These are phyloP conservation scores for Scrobipalpa costella DNA, from an alignment of 2,888 invertebrate species.

Conservation along the genomic window DNA sequence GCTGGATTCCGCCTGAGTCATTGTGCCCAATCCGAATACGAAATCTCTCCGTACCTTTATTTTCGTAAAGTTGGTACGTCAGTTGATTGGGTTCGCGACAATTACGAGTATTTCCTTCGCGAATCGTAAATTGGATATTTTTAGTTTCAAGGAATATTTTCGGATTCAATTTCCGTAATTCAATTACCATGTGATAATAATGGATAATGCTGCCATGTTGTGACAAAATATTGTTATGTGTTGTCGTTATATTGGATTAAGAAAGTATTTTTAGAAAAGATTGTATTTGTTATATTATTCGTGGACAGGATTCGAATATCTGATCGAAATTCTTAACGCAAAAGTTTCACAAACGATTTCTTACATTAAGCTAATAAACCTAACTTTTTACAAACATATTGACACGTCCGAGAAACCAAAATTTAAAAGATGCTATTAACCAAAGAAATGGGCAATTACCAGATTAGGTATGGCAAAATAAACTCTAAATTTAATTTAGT, in stretches of 20 bases:
- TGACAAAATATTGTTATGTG: neutral
- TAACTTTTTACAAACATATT: too few species aligned
- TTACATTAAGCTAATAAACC: too few species aligned
- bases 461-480: too few species aligned
- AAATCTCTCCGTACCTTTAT: constrained; percentile 63
- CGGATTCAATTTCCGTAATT: neutral
- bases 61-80: constrained; percentile 76
- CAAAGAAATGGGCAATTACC: too few species aligned
- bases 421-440: too few species aligned
- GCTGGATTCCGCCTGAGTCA: constrained; percentile 80
- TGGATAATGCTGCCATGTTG: neutral
- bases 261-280: neutral
- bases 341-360: too few species aligned
- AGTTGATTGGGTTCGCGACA: constrained; percentile 56
- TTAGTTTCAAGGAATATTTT: neutral
- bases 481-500: too few species aligned
- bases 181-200: neutral
- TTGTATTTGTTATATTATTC: too few species aligned
- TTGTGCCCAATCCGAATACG: constrained; percentile 72
- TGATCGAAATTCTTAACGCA: too few species aligned
- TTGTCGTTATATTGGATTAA: too few species aligned
- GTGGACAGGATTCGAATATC: too few species aligned
- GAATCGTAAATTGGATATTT: constrained; percentile 22
- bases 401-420: too few species aligned
- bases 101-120: constrained; percentile 27